phyloP scores from a whole-genome alignment of 2,113 vertebrate species.

The Romanogobio albipinnatus region DNA sequence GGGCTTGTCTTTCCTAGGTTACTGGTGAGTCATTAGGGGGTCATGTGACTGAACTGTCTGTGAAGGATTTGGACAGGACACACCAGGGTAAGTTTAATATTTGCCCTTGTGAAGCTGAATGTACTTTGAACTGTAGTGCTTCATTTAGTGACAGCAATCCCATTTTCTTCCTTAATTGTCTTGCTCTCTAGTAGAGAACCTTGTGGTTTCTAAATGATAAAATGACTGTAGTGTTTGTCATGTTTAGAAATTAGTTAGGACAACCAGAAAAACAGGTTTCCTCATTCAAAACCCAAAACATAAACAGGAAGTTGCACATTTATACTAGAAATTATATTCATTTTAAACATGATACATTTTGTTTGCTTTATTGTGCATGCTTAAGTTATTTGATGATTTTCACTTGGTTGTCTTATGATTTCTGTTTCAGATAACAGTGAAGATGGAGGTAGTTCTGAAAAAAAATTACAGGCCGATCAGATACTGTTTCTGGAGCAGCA shows the following conservation, averaged over 20 bases:
- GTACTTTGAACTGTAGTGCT: constrained; percentile 41
- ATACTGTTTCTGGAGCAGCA: constrained; percentile 66
- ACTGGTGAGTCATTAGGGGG: constrained; percentile 50
- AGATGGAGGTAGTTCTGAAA: constrained; percentile 25
- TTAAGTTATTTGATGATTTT: constrained; percentile 4
- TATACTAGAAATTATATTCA: background rate
- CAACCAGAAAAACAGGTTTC: constrained; percentile 5
- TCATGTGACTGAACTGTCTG: constrained; percentile 44
- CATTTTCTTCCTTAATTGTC: background rate
- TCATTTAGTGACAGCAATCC: background rate
- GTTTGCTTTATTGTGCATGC: background rate
- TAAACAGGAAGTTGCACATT: background rate
- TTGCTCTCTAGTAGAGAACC: background rate
- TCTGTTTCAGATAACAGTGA: background rate
- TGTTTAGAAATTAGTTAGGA: background rate
- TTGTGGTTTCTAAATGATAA: background rate
- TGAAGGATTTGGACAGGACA: constrained; percentile 58
- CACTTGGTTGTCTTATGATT: background rate
- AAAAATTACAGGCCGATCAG: constrained; percentile 16
- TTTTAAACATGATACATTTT: background rate
- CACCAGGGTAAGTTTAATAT: constrained; percentile 65
- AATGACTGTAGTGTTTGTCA: background rate
- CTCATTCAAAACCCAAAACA: background rate
- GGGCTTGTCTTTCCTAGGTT: constrained; percentile 59
- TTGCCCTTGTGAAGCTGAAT: constrained; percentile 29